Conservation (phyloP, 2,888 invertebrate species). For the Heteromurus nitidus region DNA sequence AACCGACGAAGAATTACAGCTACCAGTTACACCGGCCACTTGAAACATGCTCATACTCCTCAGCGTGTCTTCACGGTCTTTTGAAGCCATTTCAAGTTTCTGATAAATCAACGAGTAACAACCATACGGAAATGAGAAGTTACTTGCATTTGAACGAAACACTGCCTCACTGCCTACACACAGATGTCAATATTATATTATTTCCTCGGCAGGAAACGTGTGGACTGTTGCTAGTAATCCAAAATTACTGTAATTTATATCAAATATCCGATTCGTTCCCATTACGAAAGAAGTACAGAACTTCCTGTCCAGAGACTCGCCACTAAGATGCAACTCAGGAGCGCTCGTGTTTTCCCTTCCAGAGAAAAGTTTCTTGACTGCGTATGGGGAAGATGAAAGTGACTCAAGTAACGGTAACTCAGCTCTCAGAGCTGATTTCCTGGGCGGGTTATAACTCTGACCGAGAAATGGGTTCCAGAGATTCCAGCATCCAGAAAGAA, state of each 20-base stretch:
- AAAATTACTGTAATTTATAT: neutral
- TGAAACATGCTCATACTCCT: no score
- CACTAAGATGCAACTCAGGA: neutral
- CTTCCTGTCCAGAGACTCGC: conserved; percentile 1
- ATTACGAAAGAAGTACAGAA: conserved; percentile 11
- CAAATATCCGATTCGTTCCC: neutral
- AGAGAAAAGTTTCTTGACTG: conserved; percentile 18
- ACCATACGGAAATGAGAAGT: no score
- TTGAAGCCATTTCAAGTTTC: no score
- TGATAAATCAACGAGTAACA: no score
- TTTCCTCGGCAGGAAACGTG: conserved; percentile 27
- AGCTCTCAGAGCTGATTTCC: conserved; percentile 33
- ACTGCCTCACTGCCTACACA: no score
- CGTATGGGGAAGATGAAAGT: conserved; percentile 23
- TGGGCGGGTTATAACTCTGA: conserved; percentile 58
- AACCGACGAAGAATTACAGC: no score
- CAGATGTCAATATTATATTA: no score
- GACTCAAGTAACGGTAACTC: neutral
- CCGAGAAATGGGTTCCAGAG: conserved; percentile 58
- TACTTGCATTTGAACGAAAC: no score
- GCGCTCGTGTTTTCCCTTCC: neutral
- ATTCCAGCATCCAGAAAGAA: conserved; percentile 55
- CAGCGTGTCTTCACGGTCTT: no score
- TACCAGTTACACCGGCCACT: no score
- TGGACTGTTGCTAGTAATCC: neutral